Percentiles rank a stretch among this genome's conserved stretches.
phyloP scores from a whole-genome alignment of 1,140 invertebrate species.

The Sarcophaga bullata region DNA sequence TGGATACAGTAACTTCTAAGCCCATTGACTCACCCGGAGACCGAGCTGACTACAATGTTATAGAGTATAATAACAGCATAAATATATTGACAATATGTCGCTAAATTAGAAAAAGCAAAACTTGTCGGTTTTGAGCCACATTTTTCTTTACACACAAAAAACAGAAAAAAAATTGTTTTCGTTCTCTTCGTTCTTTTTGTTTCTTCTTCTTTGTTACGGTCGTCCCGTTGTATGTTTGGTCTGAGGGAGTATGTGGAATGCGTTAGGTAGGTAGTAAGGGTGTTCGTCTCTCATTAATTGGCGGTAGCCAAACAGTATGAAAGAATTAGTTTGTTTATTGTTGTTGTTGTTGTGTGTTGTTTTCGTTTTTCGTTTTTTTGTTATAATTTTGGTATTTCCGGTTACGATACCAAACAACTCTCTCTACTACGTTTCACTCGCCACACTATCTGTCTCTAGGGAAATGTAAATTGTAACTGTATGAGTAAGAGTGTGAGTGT shows the following conservation, averaged over 20 bases:
- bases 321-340: background rate
- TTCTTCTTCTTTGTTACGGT: no score
- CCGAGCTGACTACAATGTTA: conserved; percentile 64
- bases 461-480: background rate
- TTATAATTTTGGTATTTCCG: conserved; percentile 1
- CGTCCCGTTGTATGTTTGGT: no score
- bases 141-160: conserved; percentile 23
- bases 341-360: no score
- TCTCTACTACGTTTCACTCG: background rate
- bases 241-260: no score
- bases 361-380: conserved; percentile 7
- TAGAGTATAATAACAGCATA: conserved; percentile 63
- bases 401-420: background rate
- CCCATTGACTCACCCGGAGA: conserved; percentile 60
- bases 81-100: conserved; percentile 63
- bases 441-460: background rate
- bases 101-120: conserved; percentile 62
- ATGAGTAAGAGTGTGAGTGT: background rate
- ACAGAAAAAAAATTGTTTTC: background rate
- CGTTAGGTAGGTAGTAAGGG: no score
- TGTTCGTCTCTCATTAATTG: no score
- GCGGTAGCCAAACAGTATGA: background rate
- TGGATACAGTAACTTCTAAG: conserved; percentile 68
- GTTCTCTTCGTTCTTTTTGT: background rate
- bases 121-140: conserved; percentile 47